Evolutionary conservation across 2,888 invertebrate species (phyloP).

Genomic region (Bembecia ichneumoniformis): DNA sequence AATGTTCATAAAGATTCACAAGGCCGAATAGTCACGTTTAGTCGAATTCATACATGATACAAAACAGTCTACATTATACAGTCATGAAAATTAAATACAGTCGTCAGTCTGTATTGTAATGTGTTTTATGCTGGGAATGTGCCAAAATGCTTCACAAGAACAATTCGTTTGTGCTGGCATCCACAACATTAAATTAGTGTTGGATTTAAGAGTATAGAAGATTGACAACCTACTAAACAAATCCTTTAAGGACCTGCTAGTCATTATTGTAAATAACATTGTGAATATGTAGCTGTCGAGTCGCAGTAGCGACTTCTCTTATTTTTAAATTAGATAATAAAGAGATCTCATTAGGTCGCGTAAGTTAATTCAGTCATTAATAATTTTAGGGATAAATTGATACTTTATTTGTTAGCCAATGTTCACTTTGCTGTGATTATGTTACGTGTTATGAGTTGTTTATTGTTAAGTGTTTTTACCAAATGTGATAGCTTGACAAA

Average conservation of each 20-base stretch:
- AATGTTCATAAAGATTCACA: constrained; percentile 15
- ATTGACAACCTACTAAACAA: constrained; percentile 38
- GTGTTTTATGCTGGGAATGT: constrained; percentile 47
- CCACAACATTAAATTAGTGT: constrained; percentile 47
- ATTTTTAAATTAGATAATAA: constrained; percentile 62
- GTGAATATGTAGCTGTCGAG: constrained; percentile 67
- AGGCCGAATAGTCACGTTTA: constrained; percentile 16
- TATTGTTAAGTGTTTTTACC: constrained; percentile 55
- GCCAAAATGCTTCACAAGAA: constrained; percentile 55
- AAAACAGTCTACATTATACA: constrained; percentile 36
- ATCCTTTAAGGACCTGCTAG: constrained; percentile 64
- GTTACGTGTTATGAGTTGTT: constrained; percentile 64
- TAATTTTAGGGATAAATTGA: constrained; percentile 62
- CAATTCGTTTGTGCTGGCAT: constrained; percentile 46
- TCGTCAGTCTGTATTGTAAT: constrained; percentile 25
- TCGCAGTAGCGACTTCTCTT: constrained; percentile 49
- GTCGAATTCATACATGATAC: constrained; percentile 20
- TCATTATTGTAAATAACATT: constrained; percentile 66
- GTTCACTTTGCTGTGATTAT: constrained; percentile 70
- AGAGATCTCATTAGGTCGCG: constrained; percentile 67
- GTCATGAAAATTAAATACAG: constrained; percentile 19
- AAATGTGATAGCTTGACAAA: constrained; percentile 61
- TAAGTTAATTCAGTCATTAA: constrained; percentile 70
- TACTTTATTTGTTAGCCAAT: constrained; percentile 70
- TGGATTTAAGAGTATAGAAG: constrained; percentile 41